Evolutionary conservation across 2,888 invertebrate species (phyloP).

Genomic region (Argyresthia albistria): DNA sequence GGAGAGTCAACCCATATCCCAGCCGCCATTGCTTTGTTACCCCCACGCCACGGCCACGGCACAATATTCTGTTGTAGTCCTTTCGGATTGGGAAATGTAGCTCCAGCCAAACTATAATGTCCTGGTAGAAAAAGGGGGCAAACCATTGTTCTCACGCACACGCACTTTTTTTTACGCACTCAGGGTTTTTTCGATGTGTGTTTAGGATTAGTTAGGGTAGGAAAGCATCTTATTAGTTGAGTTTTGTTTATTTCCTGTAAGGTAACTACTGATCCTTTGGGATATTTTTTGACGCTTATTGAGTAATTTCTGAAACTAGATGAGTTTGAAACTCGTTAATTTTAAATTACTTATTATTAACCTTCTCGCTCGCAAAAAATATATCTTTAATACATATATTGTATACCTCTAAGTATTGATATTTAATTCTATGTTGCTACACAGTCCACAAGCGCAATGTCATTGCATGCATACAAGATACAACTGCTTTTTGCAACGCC

Average conservation of each 20-base stretch:
- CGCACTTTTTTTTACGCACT: slow-evolving; percentile 51
- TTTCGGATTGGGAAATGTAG: slow-evolving; percentile 29
- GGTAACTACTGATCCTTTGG: neutral
- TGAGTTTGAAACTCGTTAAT: no score
- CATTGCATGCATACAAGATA: no score
- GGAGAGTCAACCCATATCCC: neutral
- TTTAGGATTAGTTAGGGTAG: neutral
- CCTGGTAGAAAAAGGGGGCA: slow-evolving; percentile 73
- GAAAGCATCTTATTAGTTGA: neutral
- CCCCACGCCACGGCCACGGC: slow-evolving; percentile 11
- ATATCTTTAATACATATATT: no score
- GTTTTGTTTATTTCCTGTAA: neutral
- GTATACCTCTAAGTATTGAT: no score
- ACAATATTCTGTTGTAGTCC: slow-evolving; percentile 28
- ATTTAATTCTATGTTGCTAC: no score
- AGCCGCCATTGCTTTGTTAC: slow-evolving; percentile 6
- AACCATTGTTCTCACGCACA: slow-evolving; percentile 74
- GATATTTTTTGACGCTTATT: neutral
- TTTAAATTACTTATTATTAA: no score
- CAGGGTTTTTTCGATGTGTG: neutral
- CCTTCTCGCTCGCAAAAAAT: no score
- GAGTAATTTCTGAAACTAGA: no score
- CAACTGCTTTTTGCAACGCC: neutral
- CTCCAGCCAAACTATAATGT: slow-evolving; percentile 47
- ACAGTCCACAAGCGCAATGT: no score